Evolutionary conservation across 2,113 vertebrate genomes (phyloP).

Genomic region (Cavia aperea): DNA sequence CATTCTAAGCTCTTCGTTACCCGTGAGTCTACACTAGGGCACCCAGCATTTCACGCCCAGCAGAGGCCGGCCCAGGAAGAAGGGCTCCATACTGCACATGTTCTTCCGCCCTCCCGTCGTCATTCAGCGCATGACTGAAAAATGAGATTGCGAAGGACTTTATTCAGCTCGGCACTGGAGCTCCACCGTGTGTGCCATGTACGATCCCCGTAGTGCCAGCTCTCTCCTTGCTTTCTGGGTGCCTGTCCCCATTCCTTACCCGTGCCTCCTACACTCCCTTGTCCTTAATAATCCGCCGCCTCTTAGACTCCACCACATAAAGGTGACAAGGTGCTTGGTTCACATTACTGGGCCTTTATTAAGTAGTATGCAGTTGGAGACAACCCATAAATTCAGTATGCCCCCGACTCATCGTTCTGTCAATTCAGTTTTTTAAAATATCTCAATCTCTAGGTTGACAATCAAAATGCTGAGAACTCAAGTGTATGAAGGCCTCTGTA

Average conservation of each 20-base stretch:
- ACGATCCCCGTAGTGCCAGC: neutral
- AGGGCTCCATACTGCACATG: neutral
- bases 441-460: slow-evolving; percentile 5
- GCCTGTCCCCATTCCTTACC: neutral
- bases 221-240: neutral
- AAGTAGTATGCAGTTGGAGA: neutral
- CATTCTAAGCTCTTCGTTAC: neutral
- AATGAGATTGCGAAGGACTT: neutral
- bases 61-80: neutral
- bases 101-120: neutral
- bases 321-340: neutral
- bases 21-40: neutral
- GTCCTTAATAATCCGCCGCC: neutral
- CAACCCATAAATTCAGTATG: neutral
- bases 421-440: neutral
- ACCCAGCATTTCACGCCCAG: neutral
- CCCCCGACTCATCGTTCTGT: neutral
- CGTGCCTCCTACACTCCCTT: neutral
- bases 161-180: neutral
- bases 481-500: neutral
- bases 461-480: neutral
- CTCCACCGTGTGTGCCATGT: neutral
- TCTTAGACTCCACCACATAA: neutral
- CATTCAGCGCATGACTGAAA: neutral
- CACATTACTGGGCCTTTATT: neutral